phyloP scores from a whole-genome alignment of 2,797 vertebrate species.

The Ctenopoma multispine region DNA sequence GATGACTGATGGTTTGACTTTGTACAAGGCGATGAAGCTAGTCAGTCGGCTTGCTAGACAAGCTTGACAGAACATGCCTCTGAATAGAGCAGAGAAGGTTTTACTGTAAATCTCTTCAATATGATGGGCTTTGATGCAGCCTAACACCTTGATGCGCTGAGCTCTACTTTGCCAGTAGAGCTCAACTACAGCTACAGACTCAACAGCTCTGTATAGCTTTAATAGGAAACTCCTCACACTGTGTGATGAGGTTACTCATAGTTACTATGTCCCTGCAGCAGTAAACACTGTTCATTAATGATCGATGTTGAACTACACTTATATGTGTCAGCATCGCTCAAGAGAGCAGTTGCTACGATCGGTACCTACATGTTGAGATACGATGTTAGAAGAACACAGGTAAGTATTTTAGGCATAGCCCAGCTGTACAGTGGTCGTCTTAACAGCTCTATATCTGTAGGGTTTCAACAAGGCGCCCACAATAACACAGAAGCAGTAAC shows the following conservation, averaged over 20 bases:
- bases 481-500: slow-evolving; percentile 26
- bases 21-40: slow-evolving; percentile 25
- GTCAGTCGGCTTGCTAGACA: slow-evolving; percentile 38
- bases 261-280: slow-evolving; percentile 38
- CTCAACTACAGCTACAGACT: slow-evolving; percentile 51
- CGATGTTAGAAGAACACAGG: slow-evolving; percentile 53
- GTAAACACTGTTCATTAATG: slow-evolving; percentile 59
- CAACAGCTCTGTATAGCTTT: slow-evolving; percentile 61
- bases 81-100: slow-evolving; percentile 53
- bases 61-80: slow-evolving; percentile 47
- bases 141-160: slow-evolving; percentile 64
- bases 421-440: slow-evolving; percentile 30
- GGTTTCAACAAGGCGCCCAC: slow-evolving; percentile 18
- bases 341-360: slow-evolving; percentile 49
- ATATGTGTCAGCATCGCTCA: slow-evolving; percentile 39
- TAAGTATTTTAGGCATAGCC: slow-evolving; percentile 46
- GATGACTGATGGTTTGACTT: slow-evolving; percentile 38
- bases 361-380: slow-evolving; percentile 44
- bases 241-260: slow-evolving; percentile 44
- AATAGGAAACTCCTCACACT: slow-evolving; percentile 47
- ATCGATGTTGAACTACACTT: slow-evolving; percentile 65
- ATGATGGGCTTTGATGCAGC: slow-evolving; percentile 62
- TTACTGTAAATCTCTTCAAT: slow-evolving; percentile 64
- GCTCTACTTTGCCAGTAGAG: slow-evolving; percentile 46
- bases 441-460: slow-evolving; percentile 30